Evolutionary conservation across 2,113 vertebrate genomes (phyloP).

Genomic region (Podilymbus podiceps): DNA sequence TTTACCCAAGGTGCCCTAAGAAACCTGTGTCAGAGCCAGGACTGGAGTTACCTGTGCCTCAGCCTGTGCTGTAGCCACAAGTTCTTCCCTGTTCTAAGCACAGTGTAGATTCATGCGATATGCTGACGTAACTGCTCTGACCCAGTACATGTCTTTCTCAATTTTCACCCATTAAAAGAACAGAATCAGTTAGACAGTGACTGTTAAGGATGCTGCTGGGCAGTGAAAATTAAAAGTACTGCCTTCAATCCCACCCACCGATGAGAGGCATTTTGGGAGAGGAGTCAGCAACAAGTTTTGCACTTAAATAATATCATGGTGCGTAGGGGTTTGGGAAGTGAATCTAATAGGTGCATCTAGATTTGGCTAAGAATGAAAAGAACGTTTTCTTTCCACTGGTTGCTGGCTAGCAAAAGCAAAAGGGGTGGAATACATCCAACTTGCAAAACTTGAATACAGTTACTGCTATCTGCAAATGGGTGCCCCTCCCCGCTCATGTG

Average conservation of each 20-base stretch:
- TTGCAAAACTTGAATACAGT: slow-evolving; percentile 63
- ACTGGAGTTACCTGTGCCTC: not conserved
- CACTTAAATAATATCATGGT: not conserved
- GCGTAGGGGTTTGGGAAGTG: not conserved
- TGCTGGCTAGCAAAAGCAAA: slow-evolving; percentile 28
- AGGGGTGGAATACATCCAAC: slow-evolving; percentile 31
- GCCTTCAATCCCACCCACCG: not conserved
- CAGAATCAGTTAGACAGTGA: not conserved
- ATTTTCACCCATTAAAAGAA: not conserved
- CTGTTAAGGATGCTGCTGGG: not conserved
- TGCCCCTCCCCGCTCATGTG: slow-evolving; percentile 76
- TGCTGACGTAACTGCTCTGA: not conserved
- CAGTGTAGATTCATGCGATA: no score
- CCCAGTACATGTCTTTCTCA: not conserved
- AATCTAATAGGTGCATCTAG: not conserved
- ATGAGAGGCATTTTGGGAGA: not conserved
- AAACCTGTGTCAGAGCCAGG: not conserved
- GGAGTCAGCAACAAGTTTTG: not conserved
- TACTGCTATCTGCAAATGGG: slow-evolving; percentile 72
- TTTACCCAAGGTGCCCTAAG: not conserved
- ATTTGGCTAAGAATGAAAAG: slow-evolving; percentile 25
- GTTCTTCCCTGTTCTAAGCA: not conserved
- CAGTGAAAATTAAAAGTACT: not conserved
- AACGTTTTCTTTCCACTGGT: slow-evolving; percentile 32
- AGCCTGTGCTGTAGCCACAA: not conserved